A percentile compares a stretch with the other conserved stretches of the same genome.
Conservation (phyloP, 2,113 vertebrate species). For the Gopherus evgoodei region DNA sequence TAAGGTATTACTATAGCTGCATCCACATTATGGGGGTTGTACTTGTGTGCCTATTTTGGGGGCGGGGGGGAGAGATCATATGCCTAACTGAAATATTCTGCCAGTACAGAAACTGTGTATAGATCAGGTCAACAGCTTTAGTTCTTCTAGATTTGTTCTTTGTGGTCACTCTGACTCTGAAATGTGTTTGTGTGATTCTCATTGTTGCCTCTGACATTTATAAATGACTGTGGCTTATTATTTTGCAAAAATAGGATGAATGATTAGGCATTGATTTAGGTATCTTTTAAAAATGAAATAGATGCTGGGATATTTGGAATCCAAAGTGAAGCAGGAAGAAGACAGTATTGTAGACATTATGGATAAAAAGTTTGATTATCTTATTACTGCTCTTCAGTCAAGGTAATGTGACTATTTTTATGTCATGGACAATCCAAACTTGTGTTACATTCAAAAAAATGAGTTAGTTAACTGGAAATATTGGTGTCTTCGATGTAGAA, state of each 20-base stretch:
- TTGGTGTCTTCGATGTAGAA: not conserved
- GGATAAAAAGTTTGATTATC: conserved; percentile 68
- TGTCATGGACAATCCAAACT: not conserved
- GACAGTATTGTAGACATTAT: conserved; percentile 48
- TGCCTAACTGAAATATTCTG: not conserved
- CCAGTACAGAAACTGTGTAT: not conserved
- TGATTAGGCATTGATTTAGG: not conserved
- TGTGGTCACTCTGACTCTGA: not conserved
- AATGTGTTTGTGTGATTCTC: not conserved
- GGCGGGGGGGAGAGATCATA: not conserved
- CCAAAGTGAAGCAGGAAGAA: conserved; percentile 64
- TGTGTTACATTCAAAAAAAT: not conserved
- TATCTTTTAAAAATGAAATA: conserved; percentile 41
- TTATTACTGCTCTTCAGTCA: conserved; percentile 70
- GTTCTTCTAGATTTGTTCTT: not conserved
- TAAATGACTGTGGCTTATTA: not conserved
- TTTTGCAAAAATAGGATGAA: not conserved
- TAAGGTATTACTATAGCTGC: not conserved
- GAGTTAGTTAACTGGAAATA: conserved; percentile 12
- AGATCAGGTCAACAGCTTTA: not conserved
- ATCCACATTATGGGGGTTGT: not conserved
- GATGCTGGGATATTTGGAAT: conserved; percentile 71
- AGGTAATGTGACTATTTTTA: conserved; percentile 68
- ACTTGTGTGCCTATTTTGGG: not conserved
- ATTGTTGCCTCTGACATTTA: not conserved